Base-by-base conservation (phyloP, 2,888 invertebrate species). In the Drosophila suboccidentalis region DNA sequence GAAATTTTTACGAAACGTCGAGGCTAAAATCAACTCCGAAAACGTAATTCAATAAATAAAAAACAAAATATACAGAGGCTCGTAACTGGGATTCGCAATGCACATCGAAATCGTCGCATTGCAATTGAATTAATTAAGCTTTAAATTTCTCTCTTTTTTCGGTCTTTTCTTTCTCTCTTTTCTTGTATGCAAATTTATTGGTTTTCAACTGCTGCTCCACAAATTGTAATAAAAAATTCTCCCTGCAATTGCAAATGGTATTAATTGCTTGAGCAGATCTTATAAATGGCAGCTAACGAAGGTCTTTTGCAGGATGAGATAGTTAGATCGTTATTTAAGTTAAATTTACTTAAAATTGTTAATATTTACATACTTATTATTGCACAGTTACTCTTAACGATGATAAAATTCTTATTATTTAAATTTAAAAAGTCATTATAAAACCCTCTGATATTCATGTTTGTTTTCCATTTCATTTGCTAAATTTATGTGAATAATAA, bases 91-190 rank as follows among this genome's bases (percentile, higher is more conserved):
- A 43, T 36, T 41, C 44, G 19, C 47, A 39, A 26, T 58, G 47
- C 47, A 44, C 32, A 54, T 59, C 34, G 66, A 59, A 36, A 39
- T 51, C 11, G 60, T 41, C 55, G 74, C 51, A 22, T 53, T 78
- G 53, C 74, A 74, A 78, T 74, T 73, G 74, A 78, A 74, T 74
- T 74, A 78, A 78, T 75, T 78, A 57, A 66, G 54, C 67, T 66
- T 54, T 38, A 67, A 73, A 65, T 47, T 34, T 32, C 32, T 34
- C 13, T 51, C n/a, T 32, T 55, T 8, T 2, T 53, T 32, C 11
- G 1, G 38, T 50, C n/a, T 53, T 41, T 69, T 5, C 41, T 22
- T 36, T 51, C 13, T 4, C 29, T 4, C 41, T 22, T 15, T 58
- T 53, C 55, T 57, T 57, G 34, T 53, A 78, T 74, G 78, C 39